phyloP scores from a whole-genome alignment of 2,888 invertebrate species.

The Acleris sparsana region DNA sequence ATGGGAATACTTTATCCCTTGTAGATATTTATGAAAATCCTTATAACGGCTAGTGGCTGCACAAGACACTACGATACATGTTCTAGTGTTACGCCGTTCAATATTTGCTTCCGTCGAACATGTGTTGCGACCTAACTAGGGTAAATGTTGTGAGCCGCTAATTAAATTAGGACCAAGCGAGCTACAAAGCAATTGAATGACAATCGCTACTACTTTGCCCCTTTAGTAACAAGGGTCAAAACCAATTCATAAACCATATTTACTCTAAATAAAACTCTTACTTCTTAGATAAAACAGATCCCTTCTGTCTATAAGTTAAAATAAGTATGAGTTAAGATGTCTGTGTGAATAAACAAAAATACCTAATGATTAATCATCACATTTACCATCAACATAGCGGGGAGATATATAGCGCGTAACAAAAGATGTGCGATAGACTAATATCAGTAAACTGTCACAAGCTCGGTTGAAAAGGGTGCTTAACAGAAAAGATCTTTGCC shows the following conservation, averaged over 20 bases:
- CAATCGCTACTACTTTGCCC: constrained; percentile 7
- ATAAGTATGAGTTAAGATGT: no score
- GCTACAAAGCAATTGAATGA: constrained; percentile 6
- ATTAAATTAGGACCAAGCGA: constrained; percentile 22
- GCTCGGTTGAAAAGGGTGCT: not conserved
- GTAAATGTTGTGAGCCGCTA: constrained; percentile 15
- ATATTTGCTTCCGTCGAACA: constrained; percentile 5
- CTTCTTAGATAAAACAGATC: no score
- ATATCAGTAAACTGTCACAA: not conserved
- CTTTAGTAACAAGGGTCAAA: constrained; percentile 12
- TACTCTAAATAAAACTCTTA: not conserved
- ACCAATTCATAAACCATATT: constrained; percentile 20
- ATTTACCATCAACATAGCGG: no score
- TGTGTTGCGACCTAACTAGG: constrained; percentile 13
- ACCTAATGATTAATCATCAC: no score
- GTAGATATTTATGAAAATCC: not conserved
- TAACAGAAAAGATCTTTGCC: not conserved
- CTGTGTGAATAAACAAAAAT: no score
- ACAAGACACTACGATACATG: not conserved
- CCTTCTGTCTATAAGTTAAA: no score
- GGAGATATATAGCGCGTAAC: not conserved
- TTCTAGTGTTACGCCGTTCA: not conserved
- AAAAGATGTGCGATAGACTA: not conserved
- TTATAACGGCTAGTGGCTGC: not conserved
- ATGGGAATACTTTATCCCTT: not conserved